A percentile compares a stretch with the other conserved stretches of the same genome.
Conservation (phyloP, 2,113 vertebrate species). For the Terrapene triunguis region DNA sequence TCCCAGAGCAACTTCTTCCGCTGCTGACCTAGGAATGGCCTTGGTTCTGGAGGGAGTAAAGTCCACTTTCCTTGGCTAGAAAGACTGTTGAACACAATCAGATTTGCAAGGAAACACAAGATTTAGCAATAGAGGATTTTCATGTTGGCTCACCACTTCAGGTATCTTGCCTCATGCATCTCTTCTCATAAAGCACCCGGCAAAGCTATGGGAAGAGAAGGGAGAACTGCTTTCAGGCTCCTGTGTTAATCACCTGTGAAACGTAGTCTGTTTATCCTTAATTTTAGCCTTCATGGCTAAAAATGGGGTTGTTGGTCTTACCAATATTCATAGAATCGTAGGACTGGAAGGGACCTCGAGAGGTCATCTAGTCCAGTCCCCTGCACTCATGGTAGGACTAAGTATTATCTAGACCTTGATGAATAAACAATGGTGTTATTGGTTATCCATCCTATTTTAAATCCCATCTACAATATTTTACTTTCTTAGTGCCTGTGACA, state of each 20-base stretch:
- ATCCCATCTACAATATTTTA: background rate
- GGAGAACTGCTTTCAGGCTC: background rate
- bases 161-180: conserved; percentile 35
- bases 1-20: background rate
- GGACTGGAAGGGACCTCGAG: too few species aligned
- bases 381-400: too few species aligned
- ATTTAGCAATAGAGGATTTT: conserved; percentile 48
- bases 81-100: background rate
- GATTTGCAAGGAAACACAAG: conserved; percentile 15
- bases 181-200: conserved; percentile 10
- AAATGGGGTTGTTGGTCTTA: background rate
- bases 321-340: background rate
- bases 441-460: background rate
- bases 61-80: background rate
- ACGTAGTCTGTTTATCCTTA: background rate
- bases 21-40: background rate
- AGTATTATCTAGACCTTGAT: background rate
- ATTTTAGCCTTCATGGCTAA: background rate
- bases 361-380: too few species aligned
- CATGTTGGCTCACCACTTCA: background rate
- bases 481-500: background rate
- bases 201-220: background rate
- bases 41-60: background rate
- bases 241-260: background rate
- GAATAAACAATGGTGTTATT: background rate